phyloP scores from a whole-genome alignment of 2,888 invertebrate species.

The Ctena decussata region DNA sequence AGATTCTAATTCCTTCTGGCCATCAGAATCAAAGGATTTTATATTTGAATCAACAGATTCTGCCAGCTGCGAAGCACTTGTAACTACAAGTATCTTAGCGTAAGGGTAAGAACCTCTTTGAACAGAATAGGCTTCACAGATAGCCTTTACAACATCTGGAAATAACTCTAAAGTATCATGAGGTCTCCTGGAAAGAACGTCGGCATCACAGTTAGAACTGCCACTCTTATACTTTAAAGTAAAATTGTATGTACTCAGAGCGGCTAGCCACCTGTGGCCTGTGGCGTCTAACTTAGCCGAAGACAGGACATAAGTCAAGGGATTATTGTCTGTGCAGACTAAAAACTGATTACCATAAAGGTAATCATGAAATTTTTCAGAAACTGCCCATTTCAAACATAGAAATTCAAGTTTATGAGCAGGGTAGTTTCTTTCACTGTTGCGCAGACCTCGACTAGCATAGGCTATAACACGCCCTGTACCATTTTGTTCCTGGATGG shows the following conservation, averaged over 20 bases:
- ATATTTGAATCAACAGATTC: background rate
- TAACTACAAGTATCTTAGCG: background rate
- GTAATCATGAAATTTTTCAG: slow-evolving; percentile 42
- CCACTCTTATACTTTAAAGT: background rate
- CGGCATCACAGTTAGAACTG: background rate
- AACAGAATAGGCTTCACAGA: background rate
- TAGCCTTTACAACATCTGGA: background rate
- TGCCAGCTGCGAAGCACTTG: background rate
- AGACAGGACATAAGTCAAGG: slow-evolving; percentile 21
- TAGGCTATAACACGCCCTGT: background rate
- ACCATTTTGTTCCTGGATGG: background rate
- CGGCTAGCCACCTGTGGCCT: background rate
- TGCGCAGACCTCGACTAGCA: background rate
- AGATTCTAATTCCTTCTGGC: background rate
- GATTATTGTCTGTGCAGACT: slow-evolving; percentile 25
- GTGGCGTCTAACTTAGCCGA: background rate
- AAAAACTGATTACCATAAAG: slow-evolving; percentile 20
- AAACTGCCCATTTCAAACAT: slow-evolving; percentile 9
- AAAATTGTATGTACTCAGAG: background rate
- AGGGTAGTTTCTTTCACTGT: background rate
- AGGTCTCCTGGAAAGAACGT: background rate
- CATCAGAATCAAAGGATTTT: background rate
- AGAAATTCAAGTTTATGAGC: slow-evolving; percentile 1
- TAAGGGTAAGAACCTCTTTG: background rate
- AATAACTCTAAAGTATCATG: background rate